A percentile compares a stretch with the other conserved stretches of the same genome.
phyloP scores from a whole-genome alignment of 2,797 vertebrate species.

The Oreochromis grahami region DNA sequence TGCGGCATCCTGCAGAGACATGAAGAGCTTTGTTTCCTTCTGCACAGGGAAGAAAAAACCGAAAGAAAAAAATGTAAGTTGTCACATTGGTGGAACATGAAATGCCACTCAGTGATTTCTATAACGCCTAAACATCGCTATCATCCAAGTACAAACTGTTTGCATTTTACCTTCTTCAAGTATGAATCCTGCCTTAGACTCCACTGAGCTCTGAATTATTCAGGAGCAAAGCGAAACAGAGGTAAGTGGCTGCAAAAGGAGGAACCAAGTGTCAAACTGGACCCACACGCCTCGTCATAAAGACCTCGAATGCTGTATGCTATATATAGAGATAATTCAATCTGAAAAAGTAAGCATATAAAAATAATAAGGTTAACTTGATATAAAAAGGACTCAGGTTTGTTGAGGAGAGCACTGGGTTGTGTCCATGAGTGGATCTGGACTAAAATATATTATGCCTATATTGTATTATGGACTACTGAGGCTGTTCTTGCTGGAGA shows the following conservation, averaged over 20 bases:
- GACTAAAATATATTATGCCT: slow-evolving; percentile 4
- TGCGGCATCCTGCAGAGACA: background rate
- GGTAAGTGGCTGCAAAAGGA: slow-evolving; percentile 17
- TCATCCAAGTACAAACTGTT: slow-evolving; percentile 23
- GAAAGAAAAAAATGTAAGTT: background rate
- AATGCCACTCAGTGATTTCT: slow-evolving; percentile 12
- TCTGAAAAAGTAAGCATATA: background rate
- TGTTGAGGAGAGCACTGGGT: background rate
- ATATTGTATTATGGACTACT: slow-evolving; percentile 34
- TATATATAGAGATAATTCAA: background rate
- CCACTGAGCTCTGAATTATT: slow-evolving; percentile 43
- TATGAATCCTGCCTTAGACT: slow-evolving; percentile 31
- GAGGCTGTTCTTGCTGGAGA: slow-evolving; percentile 15
- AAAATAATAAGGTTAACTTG: background rate
- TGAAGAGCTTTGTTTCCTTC: background rate
- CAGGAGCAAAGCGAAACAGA: slow-evolving; percentile 23
- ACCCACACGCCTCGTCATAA: background rate
- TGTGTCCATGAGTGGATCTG: slow-evolving; percentile 19
- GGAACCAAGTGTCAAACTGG: slow-evolving; percentile 1
- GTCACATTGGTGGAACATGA: slow-evolving; percentile 22
- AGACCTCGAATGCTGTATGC: background rate
- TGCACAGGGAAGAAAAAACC: background rate
- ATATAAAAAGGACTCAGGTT: background rate
- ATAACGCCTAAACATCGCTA: slow-evolving; percentile 27
- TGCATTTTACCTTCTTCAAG: slow-evolving; percentile 23